Conservation (phyloP, 2,113 vertebrate genomes). For the Tursiops truncatus region DNA sequence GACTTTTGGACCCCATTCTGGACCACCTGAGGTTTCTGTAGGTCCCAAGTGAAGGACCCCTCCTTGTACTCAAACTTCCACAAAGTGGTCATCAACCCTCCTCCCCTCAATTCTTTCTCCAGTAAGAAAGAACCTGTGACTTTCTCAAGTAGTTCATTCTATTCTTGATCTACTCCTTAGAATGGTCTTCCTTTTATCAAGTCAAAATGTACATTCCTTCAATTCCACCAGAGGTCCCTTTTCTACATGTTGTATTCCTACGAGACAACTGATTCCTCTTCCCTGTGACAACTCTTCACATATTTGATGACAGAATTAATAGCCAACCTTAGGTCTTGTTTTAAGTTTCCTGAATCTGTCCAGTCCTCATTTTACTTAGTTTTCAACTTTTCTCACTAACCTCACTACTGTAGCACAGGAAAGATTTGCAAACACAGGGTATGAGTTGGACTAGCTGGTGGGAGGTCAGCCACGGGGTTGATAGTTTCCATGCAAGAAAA, state of each 20-base stretch:
- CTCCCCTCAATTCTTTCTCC: background rate
- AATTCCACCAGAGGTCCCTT: background rate
- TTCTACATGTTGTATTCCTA: background rate
- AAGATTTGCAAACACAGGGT: background rate
- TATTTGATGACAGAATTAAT: background rate
- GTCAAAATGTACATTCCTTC: background rate
- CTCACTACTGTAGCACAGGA: background rate
- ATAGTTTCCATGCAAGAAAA: conserved; percentile 6
- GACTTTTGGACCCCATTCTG: background rate
- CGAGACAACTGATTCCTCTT: background rate
- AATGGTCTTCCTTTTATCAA: background rate
- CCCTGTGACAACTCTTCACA: background rate
- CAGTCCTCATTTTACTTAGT: background rate
- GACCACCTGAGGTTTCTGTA: background rate
- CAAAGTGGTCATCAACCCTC: background rate
- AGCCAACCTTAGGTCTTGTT: background rate
- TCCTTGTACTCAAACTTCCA: background rate
- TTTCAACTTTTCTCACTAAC: background rate
- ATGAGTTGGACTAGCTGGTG: background rate
- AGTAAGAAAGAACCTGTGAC: background rate
- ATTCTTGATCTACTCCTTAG: background rate
- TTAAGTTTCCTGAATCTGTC: background rate
- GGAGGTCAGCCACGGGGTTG: background rate
- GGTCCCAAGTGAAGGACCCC: background rate
- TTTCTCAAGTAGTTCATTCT: background rate